phyloP scores from a whole-genome alignment of 64 coral and sea anemone species.

The Astreopora myriophthalma region DNA sequence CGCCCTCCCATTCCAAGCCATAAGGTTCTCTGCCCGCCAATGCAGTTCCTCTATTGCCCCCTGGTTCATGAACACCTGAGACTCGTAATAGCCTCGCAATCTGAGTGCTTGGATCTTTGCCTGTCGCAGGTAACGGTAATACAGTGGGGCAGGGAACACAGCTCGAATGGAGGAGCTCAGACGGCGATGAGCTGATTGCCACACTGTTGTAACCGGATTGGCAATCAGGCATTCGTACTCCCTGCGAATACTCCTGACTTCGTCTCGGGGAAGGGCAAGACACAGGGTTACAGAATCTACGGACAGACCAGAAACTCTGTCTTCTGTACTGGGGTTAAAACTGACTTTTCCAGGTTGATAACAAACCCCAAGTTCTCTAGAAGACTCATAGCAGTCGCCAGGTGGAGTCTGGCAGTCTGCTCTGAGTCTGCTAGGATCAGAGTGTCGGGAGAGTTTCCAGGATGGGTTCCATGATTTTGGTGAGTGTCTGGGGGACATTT shows the following conservation, averaged over 20 bases:
- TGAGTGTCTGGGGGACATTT: conserved; percentile 23
- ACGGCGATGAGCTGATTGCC: neutral
- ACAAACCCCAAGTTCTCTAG: conserved; percentile 31
- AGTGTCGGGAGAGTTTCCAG: neutral
- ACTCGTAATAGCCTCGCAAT: neutral
- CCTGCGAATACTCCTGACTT: conserved; percentile 46
- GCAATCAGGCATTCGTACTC: too few relatives aligned
- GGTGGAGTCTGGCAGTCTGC: neutral
- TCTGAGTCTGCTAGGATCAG: neutral
- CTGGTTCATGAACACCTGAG: neutral
- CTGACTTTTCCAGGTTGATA: neutral
- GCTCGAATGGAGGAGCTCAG: neutral
- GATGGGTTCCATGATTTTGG: conserved; percentile 27
- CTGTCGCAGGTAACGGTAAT: neutral
- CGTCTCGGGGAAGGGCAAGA: conserved; percentile 14
- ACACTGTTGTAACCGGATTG: neutral
- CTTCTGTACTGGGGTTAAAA: too few relatives aligned
- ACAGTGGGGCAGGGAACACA: neutral
- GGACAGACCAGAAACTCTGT: too few relatives aligned
- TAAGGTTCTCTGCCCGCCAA: neutral
- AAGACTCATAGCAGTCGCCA: neutral
- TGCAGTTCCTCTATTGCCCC: neutral
- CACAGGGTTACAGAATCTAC: neutral
- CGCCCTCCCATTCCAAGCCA: neutral
- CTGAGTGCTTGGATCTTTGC: neutral